These are phyloP conservation scores for Pogonocichla stellata DNA, from an alignment of 2,113 vertebrate genomes.

Conservation along the genomic window DNA sequence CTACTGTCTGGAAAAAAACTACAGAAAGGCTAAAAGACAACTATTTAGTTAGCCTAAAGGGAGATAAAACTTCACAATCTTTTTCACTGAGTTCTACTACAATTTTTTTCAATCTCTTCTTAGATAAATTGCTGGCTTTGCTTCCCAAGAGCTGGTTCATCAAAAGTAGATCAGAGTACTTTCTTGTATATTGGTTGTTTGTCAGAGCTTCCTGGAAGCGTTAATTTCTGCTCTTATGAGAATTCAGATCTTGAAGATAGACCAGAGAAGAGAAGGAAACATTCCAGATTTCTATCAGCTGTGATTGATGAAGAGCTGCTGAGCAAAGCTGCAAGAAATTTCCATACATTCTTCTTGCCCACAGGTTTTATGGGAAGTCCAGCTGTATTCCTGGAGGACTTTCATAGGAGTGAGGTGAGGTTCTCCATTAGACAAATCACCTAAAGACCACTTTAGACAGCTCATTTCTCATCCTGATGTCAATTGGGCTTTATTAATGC, in stretches of 20 bases:
- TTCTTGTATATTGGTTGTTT: neutral
- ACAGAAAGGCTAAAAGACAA: neutral
- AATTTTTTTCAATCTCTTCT: neutral
- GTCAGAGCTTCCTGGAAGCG: neutral
- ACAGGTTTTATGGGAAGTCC: neutral
- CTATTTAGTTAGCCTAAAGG: neutral
- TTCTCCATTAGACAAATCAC: neutral
- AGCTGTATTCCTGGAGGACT: neutral
- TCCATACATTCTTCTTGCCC: neutral
- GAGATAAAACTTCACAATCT: neutral
- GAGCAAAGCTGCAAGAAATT: neutral
- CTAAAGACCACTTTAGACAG: neutral
- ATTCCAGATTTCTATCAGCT: neutral
- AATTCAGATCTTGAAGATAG: neutral
- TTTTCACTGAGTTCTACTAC: neutral
- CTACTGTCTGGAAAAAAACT: neutral
- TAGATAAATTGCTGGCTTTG: neutral
- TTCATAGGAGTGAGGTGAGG: neutral
- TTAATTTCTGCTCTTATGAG: neutral
- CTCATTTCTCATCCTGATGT: neutral
- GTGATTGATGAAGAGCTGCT: neutral
- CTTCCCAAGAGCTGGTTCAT: neutral
- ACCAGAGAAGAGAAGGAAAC: neutral
- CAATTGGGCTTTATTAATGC: neutral
- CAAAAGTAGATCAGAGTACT: neutral